These are phyloP conservation scores for Chloroceryle aenea DNA, from an alignment of 2,113 vertebrate genomes.

Conservation along the genomic window DNA sequence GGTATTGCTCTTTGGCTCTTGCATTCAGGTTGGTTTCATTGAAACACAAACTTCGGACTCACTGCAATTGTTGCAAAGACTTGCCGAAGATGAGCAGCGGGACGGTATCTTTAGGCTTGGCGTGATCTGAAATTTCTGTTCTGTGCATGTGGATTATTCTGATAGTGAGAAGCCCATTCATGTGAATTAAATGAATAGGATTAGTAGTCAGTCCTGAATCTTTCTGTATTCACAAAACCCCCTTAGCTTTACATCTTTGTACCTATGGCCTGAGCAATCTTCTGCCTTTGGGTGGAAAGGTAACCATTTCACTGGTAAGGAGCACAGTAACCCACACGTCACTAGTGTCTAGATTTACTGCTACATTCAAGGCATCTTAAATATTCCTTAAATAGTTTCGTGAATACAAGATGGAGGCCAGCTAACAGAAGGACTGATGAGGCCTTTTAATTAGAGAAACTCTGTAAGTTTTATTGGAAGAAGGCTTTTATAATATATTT, in stretches of 20 bases:
- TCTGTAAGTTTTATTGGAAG: background rate
- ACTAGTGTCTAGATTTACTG: background rate
- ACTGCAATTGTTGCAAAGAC: fast-evolving
- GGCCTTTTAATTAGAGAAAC: background rate
- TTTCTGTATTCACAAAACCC: background rate
- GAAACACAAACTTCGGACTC: background rate
- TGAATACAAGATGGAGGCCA: background rate
- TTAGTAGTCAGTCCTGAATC: background rate
- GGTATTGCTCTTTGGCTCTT: background rate
- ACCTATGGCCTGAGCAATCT: background rate
- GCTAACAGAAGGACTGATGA: background rate
- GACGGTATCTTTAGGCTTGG: background rate
- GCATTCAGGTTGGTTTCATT: background rate
- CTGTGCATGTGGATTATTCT: background rate
- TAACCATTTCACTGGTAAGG: background rate
- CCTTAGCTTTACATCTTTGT: background rate
- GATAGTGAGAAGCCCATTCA: fast-evolving
- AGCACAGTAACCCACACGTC: background rate
- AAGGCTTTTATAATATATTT: background rate
- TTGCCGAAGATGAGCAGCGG: background rate
- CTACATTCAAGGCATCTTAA: background rate
- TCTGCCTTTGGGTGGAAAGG: background rate
- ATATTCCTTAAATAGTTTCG: background rate
- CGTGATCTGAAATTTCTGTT: background rate
- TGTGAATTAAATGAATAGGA: background rate